A percentile compares a stretch with the other conserved stretches of the same genome.
Evolutionary conservation across 2,113 vertebrate genomes (phyloP).

Genomic region (Pelodiscus sinensis): DNA sequence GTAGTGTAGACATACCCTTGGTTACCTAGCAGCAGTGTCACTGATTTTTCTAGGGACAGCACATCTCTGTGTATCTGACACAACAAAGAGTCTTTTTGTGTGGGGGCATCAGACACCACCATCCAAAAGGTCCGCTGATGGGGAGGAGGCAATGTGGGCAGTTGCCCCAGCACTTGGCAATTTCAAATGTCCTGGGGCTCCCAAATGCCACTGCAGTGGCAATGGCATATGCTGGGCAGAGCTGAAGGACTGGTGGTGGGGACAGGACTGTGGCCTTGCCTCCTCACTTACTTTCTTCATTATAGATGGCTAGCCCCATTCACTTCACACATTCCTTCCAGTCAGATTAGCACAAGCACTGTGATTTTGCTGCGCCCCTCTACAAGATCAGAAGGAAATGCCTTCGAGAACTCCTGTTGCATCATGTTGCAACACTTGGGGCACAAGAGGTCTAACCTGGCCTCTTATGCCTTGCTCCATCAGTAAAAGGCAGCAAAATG

Average conservation of each 20-base stretch:
- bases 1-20: too few relatives aligned
- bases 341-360: not conserved
- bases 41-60: not conserved
- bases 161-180: too few relatives aligned
- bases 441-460: not conserved
- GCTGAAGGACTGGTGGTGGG: too few relatives aligned
- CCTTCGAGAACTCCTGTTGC: not conserved
- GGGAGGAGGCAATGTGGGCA: too few relatives aligned
- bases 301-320: not conserved
- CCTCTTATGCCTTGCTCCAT: not conserved
- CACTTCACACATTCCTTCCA: not conserved
- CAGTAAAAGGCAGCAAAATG: not conserved
- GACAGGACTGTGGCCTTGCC: not conserved
- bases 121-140: not conserved
- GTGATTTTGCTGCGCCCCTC: not conserved
- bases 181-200: too few relatives aligned
- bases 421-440: not conserved
- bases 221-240: too few relatives aligned
- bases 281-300: not conserved
- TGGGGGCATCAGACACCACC: not conserved
- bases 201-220: too few relatives aligned
- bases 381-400: not conserved
- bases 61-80: not conserved
- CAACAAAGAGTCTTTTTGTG: not conserved
- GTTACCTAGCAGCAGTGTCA: not conserved